These are phyloP conservation scores for Microcebus jonahi DNA, from an alignment of 2,113 vertebrate genomes.

Conservation along the genomic window DNA sequence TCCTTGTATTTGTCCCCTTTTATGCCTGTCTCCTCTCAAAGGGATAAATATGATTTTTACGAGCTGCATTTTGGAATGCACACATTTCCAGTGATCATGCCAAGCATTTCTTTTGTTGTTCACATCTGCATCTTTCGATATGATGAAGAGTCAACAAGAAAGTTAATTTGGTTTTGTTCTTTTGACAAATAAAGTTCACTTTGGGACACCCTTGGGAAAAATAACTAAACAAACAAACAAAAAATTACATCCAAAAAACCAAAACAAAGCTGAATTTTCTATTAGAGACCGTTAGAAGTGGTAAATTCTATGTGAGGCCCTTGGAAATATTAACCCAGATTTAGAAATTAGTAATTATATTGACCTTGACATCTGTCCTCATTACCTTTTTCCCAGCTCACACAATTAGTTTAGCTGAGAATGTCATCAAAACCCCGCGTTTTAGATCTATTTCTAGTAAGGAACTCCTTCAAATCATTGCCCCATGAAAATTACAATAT, in stretches of 20 bases:
- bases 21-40: conserved; percentile 57
- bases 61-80: conserved; percentile 70
- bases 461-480: conserved; percentile 80
- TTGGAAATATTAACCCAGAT: conserved; percentile 81
- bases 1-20: conserved; percentile 66
- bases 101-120: conserved; percentile 72
- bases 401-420: conserved; percentile 76
- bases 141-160: conserved; percentile 68
- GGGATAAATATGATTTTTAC: conserved; percentile 64
- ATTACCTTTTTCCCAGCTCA: conserved; percentile 78
- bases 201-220: conserved; percentile 48
- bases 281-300: background rate
- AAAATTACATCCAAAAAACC: conserved; percentile 42
- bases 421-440: conserved; percentile 78
- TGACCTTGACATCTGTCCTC: conserved; percentile 85
- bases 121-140: conserved; percentile 66
- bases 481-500: conserved; percentile 77
- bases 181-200: conserved; percentile 66
- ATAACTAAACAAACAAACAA: conserved; percentile 58
- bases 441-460: conserved; percentile 83
- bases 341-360: conserved; percentile 82
- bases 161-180: conserved; percentile 58
- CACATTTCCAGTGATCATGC: conserved; percentile 59
- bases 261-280: conserved; percentile 41
- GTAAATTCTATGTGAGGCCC: conserved; percentile 60